A percentile compares a stretch with the other conserved stretches of the same genome.
phyloP scores from a whole-genome alignment of 2,888 invertebrate species.

The Apotomis capreana region DNA sequence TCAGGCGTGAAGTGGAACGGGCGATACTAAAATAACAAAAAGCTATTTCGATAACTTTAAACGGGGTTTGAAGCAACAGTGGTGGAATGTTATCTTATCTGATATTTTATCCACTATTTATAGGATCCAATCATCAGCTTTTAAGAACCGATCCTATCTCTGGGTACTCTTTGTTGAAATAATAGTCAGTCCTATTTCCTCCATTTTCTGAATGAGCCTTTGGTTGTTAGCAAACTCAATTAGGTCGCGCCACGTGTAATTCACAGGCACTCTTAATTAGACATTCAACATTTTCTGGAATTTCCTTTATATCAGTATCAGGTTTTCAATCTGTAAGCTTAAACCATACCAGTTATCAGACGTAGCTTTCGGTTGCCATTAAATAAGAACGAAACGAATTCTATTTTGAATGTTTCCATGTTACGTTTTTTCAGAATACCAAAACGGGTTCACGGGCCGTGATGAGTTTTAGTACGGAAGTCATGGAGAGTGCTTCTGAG shows the following conservation, averaged over 20 bases:
- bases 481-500: conserved; percentile 1
- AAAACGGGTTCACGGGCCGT: not conserved
- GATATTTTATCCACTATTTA: conserved; percentile 14
- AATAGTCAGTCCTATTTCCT: not conserved
- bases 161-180: not conserved
- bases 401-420: not conserved
- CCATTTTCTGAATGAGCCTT: conserved; percentile 9
- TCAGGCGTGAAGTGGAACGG: conserved; percentile 28
- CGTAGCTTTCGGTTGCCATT: not conserved
- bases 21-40: conserved; percentile 30
- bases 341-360: not conserved
- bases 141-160: not conserved
- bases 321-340: not conserved
- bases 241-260: conserved; percentile 8
- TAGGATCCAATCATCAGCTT: not conserved
- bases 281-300: not conserved
- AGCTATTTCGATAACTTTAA: conserved; percentile 32
- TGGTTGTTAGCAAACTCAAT: conserved; percentile 24
- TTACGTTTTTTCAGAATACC: not conserved
- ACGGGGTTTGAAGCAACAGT: conserved; percentile 4
- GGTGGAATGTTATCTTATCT: conserved; percentile 18
- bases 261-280: conserved; percentile 15
- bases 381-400: not conserved
- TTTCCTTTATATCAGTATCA: conserved; percentile 18
- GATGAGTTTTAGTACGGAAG: conserved; percentile 8